Evolutionary conservation across 2,113 vertebrate genomes (phyloP), one percentile per base, ranked within the genome.

Genomic region (Anarrhichthys ocellatus): DNA sequence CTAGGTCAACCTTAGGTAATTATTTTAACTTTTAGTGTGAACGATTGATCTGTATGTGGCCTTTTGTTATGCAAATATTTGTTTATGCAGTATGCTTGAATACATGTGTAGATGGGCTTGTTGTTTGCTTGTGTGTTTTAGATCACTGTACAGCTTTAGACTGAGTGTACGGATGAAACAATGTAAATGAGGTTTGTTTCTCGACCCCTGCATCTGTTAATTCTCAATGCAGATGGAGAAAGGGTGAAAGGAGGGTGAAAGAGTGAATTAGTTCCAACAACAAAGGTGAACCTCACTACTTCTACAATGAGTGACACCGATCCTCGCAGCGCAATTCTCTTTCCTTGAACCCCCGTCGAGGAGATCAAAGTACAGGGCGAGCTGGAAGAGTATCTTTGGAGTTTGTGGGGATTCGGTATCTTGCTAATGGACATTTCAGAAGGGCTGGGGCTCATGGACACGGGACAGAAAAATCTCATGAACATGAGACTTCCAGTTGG

Each of bases 61-160:
- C 61, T 86, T 89, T 87, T 83, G 17, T 85, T 79, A 89, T 80
- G 76, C 61, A 83, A 69, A 78, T 48, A 24, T 48, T 24, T 67
- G 38, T 76, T 77, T 74, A 67, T 78, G 80, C 62, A 56, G 81
- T 40, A 59, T 81, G 82, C 54, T 72, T 76, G 73, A 82, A 66
- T 68, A 62, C 22, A 36, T 69, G 63, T 84, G 48, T 71, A 63
- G 44, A 62, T 65, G 65, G 69, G 66, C 56, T 81, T 67, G 63
- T 66, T 59, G 42, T 61, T 81, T 34, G 61, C 58, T 22, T 40
- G 40, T 66, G 52, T 52, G 72, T 59, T 70, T 44, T 77, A 58
- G 46, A 72, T 67, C n/a, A 59, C 61, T 59, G 50, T 75, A 40
- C 42, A 73, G 54, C 62, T 48, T 83, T 52, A 67, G 84, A 48